Base-by-base conservation (phyloP, 2,888 invertebrate species). In the Lepidocyrtinus sp. region DNA sequence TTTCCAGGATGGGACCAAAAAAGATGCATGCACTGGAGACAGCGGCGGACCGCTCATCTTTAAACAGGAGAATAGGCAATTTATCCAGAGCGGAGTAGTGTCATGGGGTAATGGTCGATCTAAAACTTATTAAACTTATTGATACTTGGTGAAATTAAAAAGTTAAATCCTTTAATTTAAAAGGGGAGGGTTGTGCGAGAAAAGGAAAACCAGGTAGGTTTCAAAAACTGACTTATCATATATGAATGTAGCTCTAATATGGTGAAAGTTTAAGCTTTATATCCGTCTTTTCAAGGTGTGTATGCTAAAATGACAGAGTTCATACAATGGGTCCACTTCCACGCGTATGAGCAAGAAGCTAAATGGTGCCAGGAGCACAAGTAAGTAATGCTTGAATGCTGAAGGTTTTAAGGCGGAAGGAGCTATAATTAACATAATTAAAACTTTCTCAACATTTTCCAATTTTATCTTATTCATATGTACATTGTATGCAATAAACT, bases 81-180 rank as follows among this genome's bases (percentile, higher is more conserved):
- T 73, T 63, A 68, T 70, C 17, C 86, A 86, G 46, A 62, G 83
- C 25, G 86, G 86, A 45, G 68, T 85, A n/a, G 86, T 86, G 0
- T 75, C 76, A 21, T 85, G 84, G 84, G 85, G 79, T 63, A 71
- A 5, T n/a, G n/a, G 22, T 50, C 7, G 64, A 71, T 22, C 15
- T 21, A 12, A 64, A 63, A 45, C 9, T 17, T 5, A 21, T 71
- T 19, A 27, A 45, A 24, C 15, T 45, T 12, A 19, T 12, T 26
- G 27, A n/a, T n/a, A n/a, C n/a, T n/a, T n/a, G n/a, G n/a, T n/a
- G n/a, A n/a, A n/a, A n/a, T n/a, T 27, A 61, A 61, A 27, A 9
- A 17, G 9, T 21, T 1, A 61, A 27, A 17, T 45, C 15, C 1
- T 3, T 22, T 63, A 1, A 17, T 12, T 12, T 2, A 7, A 15